Evolutionary conservation across 2,888 invertebrate genomes (phyloP).

Genomic region (Megamerina dolium): DNA sequence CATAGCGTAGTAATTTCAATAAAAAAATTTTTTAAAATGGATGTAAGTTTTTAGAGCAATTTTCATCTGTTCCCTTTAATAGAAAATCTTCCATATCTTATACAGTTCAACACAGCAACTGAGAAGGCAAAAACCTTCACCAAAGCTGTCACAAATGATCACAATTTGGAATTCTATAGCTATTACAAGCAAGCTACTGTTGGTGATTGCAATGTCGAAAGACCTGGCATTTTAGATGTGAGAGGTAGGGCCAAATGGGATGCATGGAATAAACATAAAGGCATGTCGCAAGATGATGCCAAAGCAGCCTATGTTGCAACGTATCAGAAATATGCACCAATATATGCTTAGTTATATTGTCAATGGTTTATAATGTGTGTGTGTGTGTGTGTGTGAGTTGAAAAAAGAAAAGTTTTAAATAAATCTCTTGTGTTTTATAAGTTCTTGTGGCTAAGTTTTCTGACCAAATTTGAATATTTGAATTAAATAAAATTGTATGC

Average conservation of each 20-base stretch:
- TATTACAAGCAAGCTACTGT: conserved; percentile 76
- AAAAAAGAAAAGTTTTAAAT: too few species aligned
- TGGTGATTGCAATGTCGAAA: conserved; percentile 73
- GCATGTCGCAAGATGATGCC: conserved; percentile 67
- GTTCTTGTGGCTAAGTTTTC: too few species aligned
- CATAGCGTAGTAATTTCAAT: too few species aligned
- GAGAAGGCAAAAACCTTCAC: conserved; percentile 70
- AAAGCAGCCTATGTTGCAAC: conserved; percentile 73
- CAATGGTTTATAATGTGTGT: too few species aligned
- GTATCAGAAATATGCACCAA: conserved; percentile 54
- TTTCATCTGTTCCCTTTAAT: too few species aligned
- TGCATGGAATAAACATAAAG: conserved; percentile 80
- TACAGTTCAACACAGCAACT: conserved; percentile 66
- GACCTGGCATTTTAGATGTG: conserved; percentile 79
- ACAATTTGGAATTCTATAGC: conserved; percentile 75
- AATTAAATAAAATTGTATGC: too few species aligned
- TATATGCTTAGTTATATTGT: conserved; percentile 47
- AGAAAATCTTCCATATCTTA: too few species aligned
- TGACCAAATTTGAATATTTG: too few species aligned
- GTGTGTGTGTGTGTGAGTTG: too few species aligned
- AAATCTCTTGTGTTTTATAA: neutral
- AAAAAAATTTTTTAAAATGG: too few species aligned
- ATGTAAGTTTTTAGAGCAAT: too few species aligned
- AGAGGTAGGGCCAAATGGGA: conserved; percentile 89
- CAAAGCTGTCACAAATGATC: conserved; percentile 66